These are phyloP conservation scores for Zygothrica quintamaculata DNA, from an alignment of 2,888 invertebrate genomes.

Conservation along the genomic window DNA sequence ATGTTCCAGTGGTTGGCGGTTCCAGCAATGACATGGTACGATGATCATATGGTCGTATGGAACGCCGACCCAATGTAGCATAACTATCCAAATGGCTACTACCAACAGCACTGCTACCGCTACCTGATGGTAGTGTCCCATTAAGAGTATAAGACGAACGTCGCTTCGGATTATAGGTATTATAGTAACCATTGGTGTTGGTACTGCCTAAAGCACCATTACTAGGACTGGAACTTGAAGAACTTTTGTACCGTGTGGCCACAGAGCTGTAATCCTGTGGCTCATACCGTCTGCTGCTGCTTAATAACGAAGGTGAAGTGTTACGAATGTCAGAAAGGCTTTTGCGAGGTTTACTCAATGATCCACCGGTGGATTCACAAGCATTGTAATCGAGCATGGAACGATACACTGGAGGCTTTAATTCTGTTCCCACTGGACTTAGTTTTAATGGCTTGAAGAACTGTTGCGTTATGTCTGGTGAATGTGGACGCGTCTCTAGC, in stretches of 20 bases:
- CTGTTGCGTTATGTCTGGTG: constrained; percentile 83
- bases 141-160: constrained; percentile 83
- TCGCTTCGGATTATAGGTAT: constrained; percentile 83
- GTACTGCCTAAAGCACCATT: constrained; percentile 56
- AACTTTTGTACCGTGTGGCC: constrained; percentile 75
- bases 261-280: constrained; percentile 71
- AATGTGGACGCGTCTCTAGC: constrained; percentile 71
- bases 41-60: constrained; percentile 82
- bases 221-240: constrained; percentile 73
- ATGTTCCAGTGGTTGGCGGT: constrained; percentile 62
- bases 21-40: constrained; percentile 83
- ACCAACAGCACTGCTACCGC: constrained; percentile 46
- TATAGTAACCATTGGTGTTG: constrained; percentile 77
- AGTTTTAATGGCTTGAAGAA: constrained; percentile 82
- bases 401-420: constrained; percentile 82
- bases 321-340: constrained; percentile 81
- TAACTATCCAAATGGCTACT: constrained; percentile 81
- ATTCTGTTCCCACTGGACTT: constrained; percentile 82
- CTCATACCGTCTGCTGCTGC: constrained; percentile 78
- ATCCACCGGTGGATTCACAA: constrained; percentile 41
- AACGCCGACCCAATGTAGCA: constrained; percentile 83
- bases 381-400: constrained; percentile 72
- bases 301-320: constrained; percentile 81
- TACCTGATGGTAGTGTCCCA: constrained; percentile 63
- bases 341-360: constrained; percentile 77